Percentiles rank a stretch among this genome's conserved stretches.
Conservation (phyloP, 2,797 vertebrate species). For the Scarus forsteni region DNA sequence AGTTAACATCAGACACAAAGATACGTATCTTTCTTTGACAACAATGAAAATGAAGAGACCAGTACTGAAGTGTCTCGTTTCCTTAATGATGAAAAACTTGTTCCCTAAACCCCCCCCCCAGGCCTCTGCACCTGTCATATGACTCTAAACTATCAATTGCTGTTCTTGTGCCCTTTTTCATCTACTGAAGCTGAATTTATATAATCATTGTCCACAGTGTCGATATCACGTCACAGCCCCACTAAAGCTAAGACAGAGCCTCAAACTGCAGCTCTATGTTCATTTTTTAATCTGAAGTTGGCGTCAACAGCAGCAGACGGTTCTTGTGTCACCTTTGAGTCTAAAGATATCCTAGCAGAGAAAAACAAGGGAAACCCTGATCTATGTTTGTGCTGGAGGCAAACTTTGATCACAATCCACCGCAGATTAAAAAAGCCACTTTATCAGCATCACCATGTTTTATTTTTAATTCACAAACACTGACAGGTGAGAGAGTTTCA, state of each 20-base stretch:
- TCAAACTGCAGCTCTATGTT: slow-evolving; percentile 1
- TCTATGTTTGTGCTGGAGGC: slow-evolving; percentile 17
- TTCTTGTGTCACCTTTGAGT: not conserved
- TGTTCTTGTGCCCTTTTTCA: not conserved
- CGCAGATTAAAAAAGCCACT: slow-evolving; percentile 46
- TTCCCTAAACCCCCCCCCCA: too few species aligned
- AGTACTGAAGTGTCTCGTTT: too few species aligned
- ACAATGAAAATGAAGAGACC: too few species aligned
- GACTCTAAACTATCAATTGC: not conserved
- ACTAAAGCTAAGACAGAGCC: not conserved
- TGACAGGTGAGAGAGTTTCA: slow-evolving; percentile 24
- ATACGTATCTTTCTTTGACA: too few species aligned
- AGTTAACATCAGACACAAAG: too few species aligned
- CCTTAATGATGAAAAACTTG: too few species aligned
- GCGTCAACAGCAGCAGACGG: not conserved
- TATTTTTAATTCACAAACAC: not conserved
- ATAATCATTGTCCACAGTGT: not conserved
- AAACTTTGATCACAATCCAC: slow-evolving; percentile 53
- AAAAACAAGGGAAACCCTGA: slow-evolving; percentile 23
- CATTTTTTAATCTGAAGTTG: not conserved
- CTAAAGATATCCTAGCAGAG: not conserved
- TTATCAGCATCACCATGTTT: slow-evolving; percentile 8
- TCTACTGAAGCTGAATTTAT: not conserved
- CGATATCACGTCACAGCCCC: not conserved
- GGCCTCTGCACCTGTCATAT: not conserved